Base-by-base conservation (phyloP, 2,113 vertebrate genomes). In the Rhinolophus ferrumequinum region DNA sequence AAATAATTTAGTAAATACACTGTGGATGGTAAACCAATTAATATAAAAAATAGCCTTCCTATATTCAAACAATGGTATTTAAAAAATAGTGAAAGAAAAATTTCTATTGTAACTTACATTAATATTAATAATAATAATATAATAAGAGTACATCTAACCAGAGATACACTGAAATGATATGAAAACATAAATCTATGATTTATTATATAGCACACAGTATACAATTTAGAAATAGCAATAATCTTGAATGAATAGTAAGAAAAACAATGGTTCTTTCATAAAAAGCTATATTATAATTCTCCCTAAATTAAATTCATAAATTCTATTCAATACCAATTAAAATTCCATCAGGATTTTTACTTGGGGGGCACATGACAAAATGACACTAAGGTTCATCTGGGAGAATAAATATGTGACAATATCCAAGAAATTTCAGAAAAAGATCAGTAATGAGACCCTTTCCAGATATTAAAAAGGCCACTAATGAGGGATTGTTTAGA, bases 301-400 rank as follows among this genome's bases (percentile, higher is more conserved):
- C 24, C 8, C 16, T 87, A 95, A 95, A 62, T 90, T 90, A 92
- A 94, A 86, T 93, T 93, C 62, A 94, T 89, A 93, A 89, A 73
- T 92, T 96, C 83, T 87, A 92, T 86, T 87, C 81, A 92, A 87
- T 84, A 66, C 52, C 58, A 90, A 92, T 93, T 96, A 96, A 95
- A 96, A 95, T 87, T 95, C 58, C 52, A 92, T 95, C 75, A 87
- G 66, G 22, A 21, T 66, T 84, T 95, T 93, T 79, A 47, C 30
- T 58, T 96, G 47, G 79, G 69, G 52, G 21, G 14, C 22, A 81
- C n/a, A 67, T 97, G 79, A 96, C 73, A 97, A 96, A 96, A 95
- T 96, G 93, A 96, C 84, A 95, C 64, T 66, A 44, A 18, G 0
- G 44, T 96, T 97, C 69, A 84, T 92, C 4, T 62, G 30, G 28